Base-by-base conservation (phyloP, 2,888 invertebrate genomes). In the Xanthorhoe spadicearia region DNA sequence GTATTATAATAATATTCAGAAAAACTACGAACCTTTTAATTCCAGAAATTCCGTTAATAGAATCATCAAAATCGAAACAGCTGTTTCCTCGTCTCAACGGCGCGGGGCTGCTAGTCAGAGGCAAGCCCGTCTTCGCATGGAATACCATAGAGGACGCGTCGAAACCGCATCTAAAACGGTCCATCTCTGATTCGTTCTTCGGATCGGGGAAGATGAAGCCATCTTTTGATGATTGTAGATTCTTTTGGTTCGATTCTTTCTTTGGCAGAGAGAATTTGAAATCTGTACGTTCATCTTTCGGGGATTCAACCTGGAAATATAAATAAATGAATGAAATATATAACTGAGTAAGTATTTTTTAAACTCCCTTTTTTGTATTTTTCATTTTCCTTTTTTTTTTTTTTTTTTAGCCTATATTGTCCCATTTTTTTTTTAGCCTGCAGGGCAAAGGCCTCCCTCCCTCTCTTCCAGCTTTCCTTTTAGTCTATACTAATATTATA, bases 61-160 rank as follows among this genome's bases (percentile, higher is more conserved):
- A 95, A 78, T 96, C 96, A 88, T 98, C 98, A 80, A 96, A 98
- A 83, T 97, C 97, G 84, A 98, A 97, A 79, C 96, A 95, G 61
- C 95, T 95, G 73, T 95, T 96, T 2, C 97, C 96, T 58, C 96
- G 94, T 52, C 97, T 90, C 69, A 97, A 87, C 0, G 98, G 98
- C 1, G 97, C 98, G 0, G 98, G 98, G 84, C 97, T 97, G 46
- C 97, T 97, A 0, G 97, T 97, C 52, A 97, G 88, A 0, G 97
- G 97, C 59, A 97, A 90, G 0, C 97, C 97, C 13, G 97, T 97
- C 76, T 95, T 94, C 32, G 95, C 94, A 84, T 97, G 97, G 85
- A 97, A 97, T 74, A 97, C 96, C 95, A 97, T 96, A 0, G 95
- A 96, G 0, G 97, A 96, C 0, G 97, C 97, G 77, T 96, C 96